Percentiles rank a stretch among this genome's conserved stretches.
phyloP scores from a whole-genome alignment of 2,113 vertebrate species.

The Eubucco bourcierii region DNA sequence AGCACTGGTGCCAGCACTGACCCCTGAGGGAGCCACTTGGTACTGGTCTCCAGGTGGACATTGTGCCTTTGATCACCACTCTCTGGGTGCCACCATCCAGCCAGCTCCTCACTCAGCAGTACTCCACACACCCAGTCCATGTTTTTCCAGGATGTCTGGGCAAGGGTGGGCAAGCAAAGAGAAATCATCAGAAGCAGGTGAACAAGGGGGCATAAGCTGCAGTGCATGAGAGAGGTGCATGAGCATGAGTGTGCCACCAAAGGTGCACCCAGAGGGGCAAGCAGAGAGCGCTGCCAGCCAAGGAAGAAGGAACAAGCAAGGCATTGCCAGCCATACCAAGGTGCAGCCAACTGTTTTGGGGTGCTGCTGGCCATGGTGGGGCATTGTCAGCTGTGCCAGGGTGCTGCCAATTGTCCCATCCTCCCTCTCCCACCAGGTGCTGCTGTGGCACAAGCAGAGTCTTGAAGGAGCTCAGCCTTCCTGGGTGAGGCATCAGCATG shows the following conservation, averaged over 20 bases:
- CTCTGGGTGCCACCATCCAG: too few species aligned
- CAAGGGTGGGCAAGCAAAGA: not conserved
- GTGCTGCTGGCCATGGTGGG: too few species aligned
- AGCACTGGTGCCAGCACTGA: too few species aligned
- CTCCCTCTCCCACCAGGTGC: conserved; percentile 54
- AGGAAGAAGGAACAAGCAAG: not conserved
- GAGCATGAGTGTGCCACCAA: not conserved
- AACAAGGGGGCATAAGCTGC: not conserved
- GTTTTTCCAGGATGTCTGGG: too few species aligned
- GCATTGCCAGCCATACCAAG: not conserved
- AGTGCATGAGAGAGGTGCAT: not conserved
- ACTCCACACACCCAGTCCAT: too few species aligned
- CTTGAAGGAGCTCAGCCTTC: not conserved
- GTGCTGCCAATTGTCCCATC: not conserved
- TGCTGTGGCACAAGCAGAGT: conserved; percentile 57
- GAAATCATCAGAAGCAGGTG: fast-evolving
- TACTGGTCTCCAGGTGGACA: too few species aligned
- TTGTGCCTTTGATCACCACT: too few species aligned
- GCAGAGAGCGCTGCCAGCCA: not conserved
- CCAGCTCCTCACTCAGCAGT: too few species aligned
- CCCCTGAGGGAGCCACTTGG: too few species aligned
- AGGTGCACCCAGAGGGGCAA: too few species aligned
- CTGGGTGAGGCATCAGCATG: not conserved
- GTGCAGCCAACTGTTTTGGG: not conserved
- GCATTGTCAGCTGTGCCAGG: not conserved